These are phyloP conservation scores for Melanotus villosus DNA, from an alignment of 2,888 invertebrate genomes.

Conservation along the genomic window DNA sequence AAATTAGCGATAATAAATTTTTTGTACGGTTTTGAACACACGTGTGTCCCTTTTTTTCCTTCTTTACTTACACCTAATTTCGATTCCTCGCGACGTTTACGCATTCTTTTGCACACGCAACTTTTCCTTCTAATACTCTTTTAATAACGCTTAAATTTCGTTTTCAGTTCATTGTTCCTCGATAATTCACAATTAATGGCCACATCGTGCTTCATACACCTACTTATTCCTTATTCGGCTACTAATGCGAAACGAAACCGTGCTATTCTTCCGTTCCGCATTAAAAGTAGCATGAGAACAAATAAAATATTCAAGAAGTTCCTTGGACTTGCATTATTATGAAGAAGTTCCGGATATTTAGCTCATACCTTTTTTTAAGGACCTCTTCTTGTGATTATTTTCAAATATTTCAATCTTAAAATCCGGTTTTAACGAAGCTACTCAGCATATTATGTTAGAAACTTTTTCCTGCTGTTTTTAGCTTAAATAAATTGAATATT, in stretches of 20 bases:
- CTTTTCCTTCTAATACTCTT: slow-evolving; percentile 26
- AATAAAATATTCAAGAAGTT: slow-evolving; percentile 9
- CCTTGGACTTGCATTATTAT: neutral
- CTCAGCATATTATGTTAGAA: too few species aligned
- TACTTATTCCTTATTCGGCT: neutral
- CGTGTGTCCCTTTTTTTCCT: neutral
- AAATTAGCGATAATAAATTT: slow-evolving; percentile 10
- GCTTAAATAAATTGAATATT: too few species aligned
- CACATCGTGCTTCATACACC: slow-evolving; percentile 25
- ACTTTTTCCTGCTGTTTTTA: too few species aligned
- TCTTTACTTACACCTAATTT: neutral
- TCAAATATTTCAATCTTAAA: too few species aligned
- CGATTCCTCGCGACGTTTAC: too few species aligned
- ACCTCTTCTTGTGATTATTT: too few species aligned
- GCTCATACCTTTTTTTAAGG: too few species aligned
- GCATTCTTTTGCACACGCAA: slow-evolving; percentile 29
- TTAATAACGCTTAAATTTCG: slow-evolving; percentile 26
- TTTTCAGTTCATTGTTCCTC: slow-evolving; percentile 30
- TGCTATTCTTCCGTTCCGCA: slow-evolving; percentile 9
- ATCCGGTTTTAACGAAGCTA: too few species aligned
- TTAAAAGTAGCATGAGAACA: slow-evolving; percentile 16
- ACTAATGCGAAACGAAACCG: slow-evolving; percentile 16
- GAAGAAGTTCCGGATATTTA: neutral
- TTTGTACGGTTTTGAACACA: neutral
- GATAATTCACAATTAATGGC: slow-evolving; percentile 32